These are phyloP conservation scores for Pristis pectinata DNA, from an alignment of 2,797 vertebrate species.

Conservation along the genomic window DNA sequence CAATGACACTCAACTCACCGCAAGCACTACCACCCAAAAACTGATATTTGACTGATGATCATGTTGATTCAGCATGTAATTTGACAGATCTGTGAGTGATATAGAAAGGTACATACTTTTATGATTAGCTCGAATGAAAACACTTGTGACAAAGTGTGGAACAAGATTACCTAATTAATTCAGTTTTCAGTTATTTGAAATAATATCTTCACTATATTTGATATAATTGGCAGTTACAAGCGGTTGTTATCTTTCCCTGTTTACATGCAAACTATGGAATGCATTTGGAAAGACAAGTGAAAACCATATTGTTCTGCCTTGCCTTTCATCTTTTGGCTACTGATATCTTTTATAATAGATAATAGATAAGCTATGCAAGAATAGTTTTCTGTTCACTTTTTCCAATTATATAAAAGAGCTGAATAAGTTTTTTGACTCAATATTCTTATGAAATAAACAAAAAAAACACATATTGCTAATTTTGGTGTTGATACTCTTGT, in stretches of 20 bases:
- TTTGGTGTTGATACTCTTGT: background rate
- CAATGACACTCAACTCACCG: background rate
- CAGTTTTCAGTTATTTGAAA: conserved; percentile 26
- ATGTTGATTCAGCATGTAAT: background rate
- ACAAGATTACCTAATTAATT: conserved; percentile 5
- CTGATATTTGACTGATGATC: background rate
- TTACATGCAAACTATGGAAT: background rate
- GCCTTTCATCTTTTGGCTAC: background rate
- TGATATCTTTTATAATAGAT: background rate
- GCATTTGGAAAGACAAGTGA: background rate
- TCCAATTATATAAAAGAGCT: background rate
- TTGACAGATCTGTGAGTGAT: background rate
- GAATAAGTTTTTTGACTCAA: background rate
- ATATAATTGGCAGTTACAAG: conserved; percentile 10
- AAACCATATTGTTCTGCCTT: background rate
- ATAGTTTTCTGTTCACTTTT: background rate
- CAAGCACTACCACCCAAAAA: background rate
- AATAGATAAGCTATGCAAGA: background rate
- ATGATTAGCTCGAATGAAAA: background rate
- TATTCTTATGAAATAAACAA: background rate
- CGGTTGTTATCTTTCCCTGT: conserved; percentile 11
- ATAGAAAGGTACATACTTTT: background rate
- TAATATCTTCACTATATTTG: background rate
- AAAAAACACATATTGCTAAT: background rate
- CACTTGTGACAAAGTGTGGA: background rate